Evolutionary conservation across 2,113 vertebrate species (phyloP).

Genomic region (Etheostoma spectabile): DNA sequence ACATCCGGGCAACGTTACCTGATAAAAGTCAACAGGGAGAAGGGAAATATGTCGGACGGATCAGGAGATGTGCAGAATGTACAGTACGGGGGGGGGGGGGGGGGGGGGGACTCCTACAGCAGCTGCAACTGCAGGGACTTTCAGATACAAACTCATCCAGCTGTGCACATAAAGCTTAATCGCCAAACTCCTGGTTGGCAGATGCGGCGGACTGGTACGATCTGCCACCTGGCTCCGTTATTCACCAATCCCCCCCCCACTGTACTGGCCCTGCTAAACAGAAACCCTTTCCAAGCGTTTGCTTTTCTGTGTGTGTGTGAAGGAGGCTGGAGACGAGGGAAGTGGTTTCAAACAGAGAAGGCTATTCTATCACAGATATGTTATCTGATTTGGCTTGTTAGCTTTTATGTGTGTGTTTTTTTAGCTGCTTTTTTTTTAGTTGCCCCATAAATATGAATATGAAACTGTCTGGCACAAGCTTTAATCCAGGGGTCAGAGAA

Average conservation of each 20-base stretch:
- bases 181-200: constrained; percentile 8
- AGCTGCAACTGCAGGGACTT: background rate
- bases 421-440: background rate
- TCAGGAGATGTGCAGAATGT: background rate
- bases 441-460: background rate
- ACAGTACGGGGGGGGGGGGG: background rate
- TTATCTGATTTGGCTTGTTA: constrained; percentile 16
- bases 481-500: too few relatives aligned
- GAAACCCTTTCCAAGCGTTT: constrained; percentile 37
- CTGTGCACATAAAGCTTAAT: background rate
- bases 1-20: background rate
- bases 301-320: constrained; percentile 36
- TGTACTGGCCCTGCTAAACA: constrained; percentile 6
- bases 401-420: background rate
- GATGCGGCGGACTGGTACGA: background rate
- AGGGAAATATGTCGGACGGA: background rate
- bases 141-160: background rate
- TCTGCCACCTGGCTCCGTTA: constrained; percentile 24
- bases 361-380: constrained; percentile 25
- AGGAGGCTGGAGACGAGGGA: constrained; percentile 9
- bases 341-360: constrained; percentile 22
- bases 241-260: background rate
- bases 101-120: background rate
- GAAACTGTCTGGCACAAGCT: background rate
- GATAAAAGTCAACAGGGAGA: constrained; percentile 1